Evolutionary conservation across 2,113 vertebrate species (phyloP), one percentile per base, ranked within the genome.

Genomic region (Callocephalon fimbriatum): DNA sequence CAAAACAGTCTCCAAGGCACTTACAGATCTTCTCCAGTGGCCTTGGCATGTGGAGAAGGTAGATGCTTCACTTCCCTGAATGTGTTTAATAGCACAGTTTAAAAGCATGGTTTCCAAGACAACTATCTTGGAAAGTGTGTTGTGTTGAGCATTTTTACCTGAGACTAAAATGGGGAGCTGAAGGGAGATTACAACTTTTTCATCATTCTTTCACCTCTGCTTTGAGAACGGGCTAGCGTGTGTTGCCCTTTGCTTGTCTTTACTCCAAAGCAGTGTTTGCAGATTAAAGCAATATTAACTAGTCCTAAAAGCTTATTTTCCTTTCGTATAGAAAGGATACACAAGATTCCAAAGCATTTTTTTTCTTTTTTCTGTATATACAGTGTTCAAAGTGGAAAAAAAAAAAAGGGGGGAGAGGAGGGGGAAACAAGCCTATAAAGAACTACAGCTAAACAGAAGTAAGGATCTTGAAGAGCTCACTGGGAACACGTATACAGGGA

Each of bases 31-130:
- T 81, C 44, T 73, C 40, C 14, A 11, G 42, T 23, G 50, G n/a
- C 79, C 54, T 77, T 92, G 79, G 63, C 12, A 1, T 32, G 12
- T 42, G 54, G 50, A 83, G 35, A 94, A 44, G 18, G 45, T 70
- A 44, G 78, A 38, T 35, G 25, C 35, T 79, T 83, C 62, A 42
- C 31, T 32, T 86, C 42, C 27, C 37, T 9, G 0, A 23, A 22
- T 7, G 16, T 58, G 17, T 70, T 80, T 78, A 51, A 59, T 22
- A 66, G 27, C 7, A 47, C 15, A 22, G 10, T 76, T 83, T 90
- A 70, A 83, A 70, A 77, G 32, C 37, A 20, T 62, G n/a, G 78
- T 94, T 94, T 95, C 91, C 63, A 80, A 77, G 91, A 83, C 71
- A 77, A 80, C 82, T 91, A 2, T 26, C 58, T 67, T 80, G 53